Evolutionary conservation across 2,113 vertebrate genomes (phyloP), one percentile per base, ranked within the genome.

Genomic region (Mustelus asterias): DNA sequence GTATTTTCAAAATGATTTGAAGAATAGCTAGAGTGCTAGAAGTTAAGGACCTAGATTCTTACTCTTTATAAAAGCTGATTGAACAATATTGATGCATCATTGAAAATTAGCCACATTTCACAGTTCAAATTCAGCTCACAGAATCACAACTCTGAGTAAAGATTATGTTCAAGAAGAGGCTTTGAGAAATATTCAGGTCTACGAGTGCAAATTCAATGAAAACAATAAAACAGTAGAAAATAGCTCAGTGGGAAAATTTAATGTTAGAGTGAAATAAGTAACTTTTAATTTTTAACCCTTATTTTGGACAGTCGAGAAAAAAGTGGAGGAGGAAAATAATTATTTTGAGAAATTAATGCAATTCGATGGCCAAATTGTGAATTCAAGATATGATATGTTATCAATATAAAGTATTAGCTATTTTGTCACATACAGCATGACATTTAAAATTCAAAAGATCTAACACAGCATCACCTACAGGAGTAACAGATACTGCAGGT

Each of bases 381-480:
- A 89, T 60, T 89, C 26, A 92, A 33, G 63, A 5, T 5, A 60
- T 33, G 14, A n/a, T n/a, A 92, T 92, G 33, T 13, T n/a, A 33
- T 33, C 29, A 20, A 65, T 92, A 92, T 92, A 18, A 60, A 65
- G 16, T 92, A 92, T 92, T 58, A 65, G 33, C 16, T 92, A 63
- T 92, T 92, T 58, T 92, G 89, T 63, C 58, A 63, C 33, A 65
- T 92, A 63, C 29, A n/a, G 9, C 14, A 13, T 90, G 88, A 90
- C 29, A 90, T 58, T 63, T 54, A 88, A 58, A 89, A 89, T 48
- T 11, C 8, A 89, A 33, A 89, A 60, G n/a, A n/a, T 4, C 26
- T 33, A 63, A 92, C 60, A 60, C 58, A 90, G 58, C 89, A 92
- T 63, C 89, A 63, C 58, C 89, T 90, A 90, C 54, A 90, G 88